phyloP scores from a whole-genome alignment of 2,797 vertebrate genomes.

The Allobates femoralis region DNA sequence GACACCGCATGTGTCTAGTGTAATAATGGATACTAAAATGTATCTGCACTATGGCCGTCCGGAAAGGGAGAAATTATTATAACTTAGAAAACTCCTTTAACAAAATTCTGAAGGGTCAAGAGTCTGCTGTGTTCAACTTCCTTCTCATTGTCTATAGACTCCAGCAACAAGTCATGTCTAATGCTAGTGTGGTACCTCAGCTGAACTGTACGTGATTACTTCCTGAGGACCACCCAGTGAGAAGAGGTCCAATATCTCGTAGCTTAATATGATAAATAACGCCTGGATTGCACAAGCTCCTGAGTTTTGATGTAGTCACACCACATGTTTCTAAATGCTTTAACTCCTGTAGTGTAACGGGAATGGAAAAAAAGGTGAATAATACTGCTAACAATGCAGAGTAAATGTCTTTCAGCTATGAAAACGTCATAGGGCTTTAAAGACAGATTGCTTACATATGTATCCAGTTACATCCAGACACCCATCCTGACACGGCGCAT shows the following conservation, averaged over 20 bases:
- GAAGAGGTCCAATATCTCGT: background rate
- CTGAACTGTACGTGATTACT: background rate
- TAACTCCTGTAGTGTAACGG: background rate
- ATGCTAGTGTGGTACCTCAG: background rate
- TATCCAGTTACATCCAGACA: conserved; percentile 13
- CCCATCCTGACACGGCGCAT: background rate
- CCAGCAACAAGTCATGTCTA: background rate
- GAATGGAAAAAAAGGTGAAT: background rate
- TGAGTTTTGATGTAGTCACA: background rate
- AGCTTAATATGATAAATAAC: conserved; percentile 14
- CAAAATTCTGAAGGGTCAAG: background rate
- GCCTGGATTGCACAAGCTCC: background rate
- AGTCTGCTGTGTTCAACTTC: background rate
- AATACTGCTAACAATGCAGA: background rate
- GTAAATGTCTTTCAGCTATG: conserved; percentile 6
- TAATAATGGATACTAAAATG: too few relatives aligned
- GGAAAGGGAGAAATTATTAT: too few relatives aligned
- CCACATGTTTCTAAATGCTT: conserved; percentile 2
- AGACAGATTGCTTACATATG: conserved; percentile 19
- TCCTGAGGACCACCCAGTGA: conserved; percentile 10
- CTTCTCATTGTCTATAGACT: background rate
- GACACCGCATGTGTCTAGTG: too few relatives aligned
- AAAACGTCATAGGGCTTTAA: conserved; percentile 6
- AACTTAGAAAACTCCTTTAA: background rate
- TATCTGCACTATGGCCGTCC: too few relatives aligned